Evolutionary conservation across 2,888 invertebrate genomes (phyloP).

Genomic region (Apotomis capreana): DNA sequence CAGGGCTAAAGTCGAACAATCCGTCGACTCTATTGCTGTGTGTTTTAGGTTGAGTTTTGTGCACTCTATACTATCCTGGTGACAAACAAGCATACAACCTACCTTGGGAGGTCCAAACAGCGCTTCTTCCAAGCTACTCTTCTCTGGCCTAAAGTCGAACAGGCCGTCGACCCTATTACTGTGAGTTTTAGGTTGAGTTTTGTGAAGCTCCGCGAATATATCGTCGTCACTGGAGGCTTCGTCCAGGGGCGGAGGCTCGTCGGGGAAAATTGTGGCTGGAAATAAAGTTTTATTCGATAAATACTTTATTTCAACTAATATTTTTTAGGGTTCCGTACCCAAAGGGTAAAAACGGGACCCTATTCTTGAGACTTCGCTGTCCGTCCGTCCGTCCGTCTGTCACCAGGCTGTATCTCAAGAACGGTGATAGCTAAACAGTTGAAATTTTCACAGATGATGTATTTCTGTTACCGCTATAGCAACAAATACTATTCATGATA

Average conservation of each 20-base stretch:
- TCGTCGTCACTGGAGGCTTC: conserved; percentile 59
- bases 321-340: too few species aligned
- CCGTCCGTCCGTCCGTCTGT: too few species aligned
- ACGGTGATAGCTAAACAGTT: too few species aligned
- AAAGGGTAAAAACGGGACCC: too few species aligned
- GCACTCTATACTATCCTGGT: conserved; percentile 45
- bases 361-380: too few species aligned
- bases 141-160: conserved; percentile 44
- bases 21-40: conserved; percentile 41
- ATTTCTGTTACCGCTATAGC: too few species aligned
- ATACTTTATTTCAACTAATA: too few species aligned
- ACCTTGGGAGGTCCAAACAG: conserved; percentile 21
- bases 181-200: conserved; percentile 50
- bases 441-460: too few species aligned
- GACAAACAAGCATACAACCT: background rate
- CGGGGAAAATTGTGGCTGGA: conserved; percentile 76
- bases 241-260: conserved; percentile 83
- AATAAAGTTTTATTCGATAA: conserved; percentile 9
- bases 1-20: conserved; percentile 45
- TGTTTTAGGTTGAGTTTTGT: conserved; percentile 53
- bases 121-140: conserved; percentile 22
- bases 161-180: conserved; percentile 43
- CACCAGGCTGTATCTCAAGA: too few species aligned
- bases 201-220: conserved; percentile 68
- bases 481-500: too few species aligned